phyloP scores from a whole-genome alignment of 2,888 invertebrate genomes.

The Hypomecis punctinalis region DNA sequence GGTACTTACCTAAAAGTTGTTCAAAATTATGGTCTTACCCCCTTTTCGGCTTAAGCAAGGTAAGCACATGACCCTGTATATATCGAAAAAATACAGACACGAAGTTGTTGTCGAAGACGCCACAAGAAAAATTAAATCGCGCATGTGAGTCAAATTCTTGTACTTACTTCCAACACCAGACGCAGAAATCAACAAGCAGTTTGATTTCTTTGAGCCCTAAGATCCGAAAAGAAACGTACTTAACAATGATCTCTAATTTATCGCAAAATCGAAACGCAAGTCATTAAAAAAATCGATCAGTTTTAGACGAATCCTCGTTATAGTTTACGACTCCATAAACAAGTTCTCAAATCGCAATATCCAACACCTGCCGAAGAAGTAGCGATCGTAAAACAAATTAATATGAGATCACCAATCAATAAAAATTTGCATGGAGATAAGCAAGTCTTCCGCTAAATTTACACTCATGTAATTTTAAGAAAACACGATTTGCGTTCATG shows the following conservation, averaged over 20 bases:
- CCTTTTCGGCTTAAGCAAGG: not conserved
- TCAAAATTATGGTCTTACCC: too few relatives aligned
- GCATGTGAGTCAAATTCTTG: too few relatives aligned
- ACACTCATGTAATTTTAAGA: conserved; percentile 38
- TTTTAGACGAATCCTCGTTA: conserved; percentile 16
- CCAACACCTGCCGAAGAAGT: conserved; percentile 51
- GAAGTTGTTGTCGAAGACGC: not conserved
- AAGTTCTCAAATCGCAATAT: conserved; percentile 44
- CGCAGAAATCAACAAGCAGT: too few relatives aligned
- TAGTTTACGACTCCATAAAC: conserved; percentile 30
- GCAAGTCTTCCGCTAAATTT: conserved; percentile 55
- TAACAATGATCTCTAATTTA: too few relatives aligned
- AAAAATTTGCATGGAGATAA: conserved; percentile 63
- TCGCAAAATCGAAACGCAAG: not conserved
- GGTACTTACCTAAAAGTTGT: too few relatives aligned
- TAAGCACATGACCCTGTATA: too few relatives aligned
- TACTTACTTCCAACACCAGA: too few relatives aligned
- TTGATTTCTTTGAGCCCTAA: too few relatives aligned
- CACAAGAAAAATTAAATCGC: not conserved
- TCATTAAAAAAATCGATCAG: conserved; percentile 5
- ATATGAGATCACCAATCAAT: conserved; percentile 58
- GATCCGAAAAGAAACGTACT: too few relatives aligned
- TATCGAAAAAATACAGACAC: not conserved
- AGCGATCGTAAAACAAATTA: conserved; percentile 56
- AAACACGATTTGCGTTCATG: conserved; percentile 21